These are phyloP conservation scores for Silvanus unidentatus DNA, from an alignment of 2,888 invertebrate genomes.

Conservation along the genomic window DNA sequence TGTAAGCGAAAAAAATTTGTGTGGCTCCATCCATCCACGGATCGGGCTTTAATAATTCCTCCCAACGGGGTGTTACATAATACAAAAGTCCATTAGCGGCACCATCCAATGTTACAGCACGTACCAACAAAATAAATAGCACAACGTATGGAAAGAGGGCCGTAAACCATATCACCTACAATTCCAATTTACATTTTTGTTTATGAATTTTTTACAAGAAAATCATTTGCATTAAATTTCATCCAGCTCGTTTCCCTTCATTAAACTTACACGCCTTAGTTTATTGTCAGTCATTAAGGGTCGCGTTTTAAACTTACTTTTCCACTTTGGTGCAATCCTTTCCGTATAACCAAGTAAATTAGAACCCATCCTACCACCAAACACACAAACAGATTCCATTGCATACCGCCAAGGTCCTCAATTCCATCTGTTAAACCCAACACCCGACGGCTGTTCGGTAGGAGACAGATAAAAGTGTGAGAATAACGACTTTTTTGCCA, in stretches of 20 bases:
- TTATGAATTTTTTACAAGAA: too few relatives aligned
- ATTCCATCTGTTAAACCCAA: conserved; percentile 56
- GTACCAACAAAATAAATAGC: conserved; percentile 57
- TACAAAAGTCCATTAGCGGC: conserved; percentile 59
- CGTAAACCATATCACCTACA: conserved; percentile 67
- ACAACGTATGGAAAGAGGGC: conserved; percentile 70
- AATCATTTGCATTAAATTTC: not conserved
- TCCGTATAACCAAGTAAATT: conserved; percentile 65
- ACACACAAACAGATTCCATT: conserved; percentile 63
- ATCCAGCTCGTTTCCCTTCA: too few relatives aligned
- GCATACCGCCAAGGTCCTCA: conserved; percentile 58
- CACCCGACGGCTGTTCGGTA: conserved; percentile 53
- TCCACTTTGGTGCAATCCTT: conserved; percentile 69
- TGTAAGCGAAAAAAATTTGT: conserved; percentile 73
- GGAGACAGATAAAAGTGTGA: too few relatives aligned
- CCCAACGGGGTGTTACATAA: conserved; percentile 61
- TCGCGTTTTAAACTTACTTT: conserved; percentile 50
- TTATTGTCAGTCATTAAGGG: too few relatives aligned
- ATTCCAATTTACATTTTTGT: not conserved
- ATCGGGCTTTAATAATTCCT: conserved; percentile 48
- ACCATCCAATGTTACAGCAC: conserved; percentile 63
- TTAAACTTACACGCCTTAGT: too few relatives aligned
- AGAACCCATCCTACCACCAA: conserved; percentile 61
- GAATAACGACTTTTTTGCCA: not conserved
- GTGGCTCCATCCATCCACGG: conserved; percentile 73